phyloP scores from a whole-genome alignment of 2,888 invertebrate species.

The Drosophila hamatofila region DNA sequence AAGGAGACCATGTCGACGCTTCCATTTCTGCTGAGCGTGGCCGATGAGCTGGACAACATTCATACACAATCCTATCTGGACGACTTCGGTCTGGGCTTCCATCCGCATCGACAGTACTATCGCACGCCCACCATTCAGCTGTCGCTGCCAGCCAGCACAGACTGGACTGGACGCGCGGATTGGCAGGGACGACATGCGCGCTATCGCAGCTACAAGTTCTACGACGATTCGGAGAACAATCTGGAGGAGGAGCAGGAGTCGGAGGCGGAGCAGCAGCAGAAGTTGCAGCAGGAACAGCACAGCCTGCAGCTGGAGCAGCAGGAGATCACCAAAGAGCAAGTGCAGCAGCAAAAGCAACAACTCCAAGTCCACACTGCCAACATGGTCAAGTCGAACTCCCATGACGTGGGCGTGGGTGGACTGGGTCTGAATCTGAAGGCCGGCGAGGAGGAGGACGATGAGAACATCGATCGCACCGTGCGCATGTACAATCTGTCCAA shows the following conservation, averaged over 20 bases:
- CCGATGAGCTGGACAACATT: slow-evolving; percentile 85
- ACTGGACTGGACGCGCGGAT: slow-evolving; percentile 80
- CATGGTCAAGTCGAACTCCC: slow-evolving; percentile 66
- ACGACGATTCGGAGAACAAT: slow-evolving; percentile 81
- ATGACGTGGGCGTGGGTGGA: slow-evolving; percentile 68
- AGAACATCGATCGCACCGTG: slow-evolving; percentile 83
- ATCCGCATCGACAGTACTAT: slow-evolving; percentile 84
- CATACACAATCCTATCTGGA: slow-evolving; percentile 84
- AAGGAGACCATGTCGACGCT: slow-evolving; percentile 83
- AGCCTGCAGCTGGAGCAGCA: slow-evolving; percentile 27
- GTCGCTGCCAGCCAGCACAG: slow-evolving; percentile 83
- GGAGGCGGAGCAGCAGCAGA: slow-evolving; percentile 31
- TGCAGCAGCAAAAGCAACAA: slow-evolving; percentile 24
- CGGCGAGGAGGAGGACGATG: slow-evolving; percentile 75
- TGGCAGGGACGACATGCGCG: slow-evolving; percentile 76
- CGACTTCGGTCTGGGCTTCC: slow-evolving; percentile 84
- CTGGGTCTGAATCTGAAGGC: slow-evolving; percentile 66
- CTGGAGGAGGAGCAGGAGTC: slow-evolving; percentile 66
- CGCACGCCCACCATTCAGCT: slow-evolving; percentile 84
- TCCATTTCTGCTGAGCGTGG: slow-evolving; percentile 84
- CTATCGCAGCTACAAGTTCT: slow-evolving; percentile 78
- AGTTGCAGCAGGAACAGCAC: slow-evolving; percentile 25
- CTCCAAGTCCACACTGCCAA: slow-evolving; percentile 35
- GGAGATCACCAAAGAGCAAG: slow-evolving; percentile 30
- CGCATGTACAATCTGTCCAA: slow-evolving; percentile 84